Conservation (phyloP, 1,140 invertebrate genomes). For the Medauroidea extradentata region DNA sequence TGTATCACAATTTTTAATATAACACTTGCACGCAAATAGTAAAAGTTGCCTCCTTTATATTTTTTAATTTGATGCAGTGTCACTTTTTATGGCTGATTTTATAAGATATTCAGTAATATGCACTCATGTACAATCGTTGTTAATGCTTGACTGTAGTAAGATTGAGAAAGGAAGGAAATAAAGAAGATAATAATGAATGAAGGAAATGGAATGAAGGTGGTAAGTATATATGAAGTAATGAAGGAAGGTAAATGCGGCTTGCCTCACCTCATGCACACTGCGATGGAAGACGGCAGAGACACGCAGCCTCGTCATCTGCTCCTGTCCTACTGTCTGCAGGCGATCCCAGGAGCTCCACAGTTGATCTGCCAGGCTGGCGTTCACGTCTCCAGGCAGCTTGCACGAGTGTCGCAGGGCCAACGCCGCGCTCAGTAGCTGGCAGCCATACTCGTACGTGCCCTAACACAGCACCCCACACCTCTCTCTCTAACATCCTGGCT, state of each 20-base stretch:
- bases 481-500: too few relatives aligned
- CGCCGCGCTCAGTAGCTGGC: conserved; percentile 69
- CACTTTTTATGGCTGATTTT: too few relatives aligned
- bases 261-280: conserved; percentile 59
- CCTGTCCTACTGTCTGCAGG: conserved; percentile 64
- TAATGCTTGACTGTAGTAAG: too few relatives aligned
- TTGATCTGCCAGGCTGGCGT: conserved; percentile 48
- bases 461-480: conserved; percentile 28
- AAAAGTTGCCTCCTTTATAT: too few relatives aligned
- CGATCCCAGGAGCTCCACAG: conserved; percentile 65
- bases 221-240: not conserved
- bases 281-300: conserved; percentile 73
- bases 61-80: too few relatives aligned
- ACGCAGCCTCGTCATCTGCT: conserved; percentile 69
- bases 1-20: too few relatives aligned
- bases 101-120: too few relatives aligned
- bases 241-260: not conserved
- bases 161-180: not conserved
- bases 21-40: too few relatives aligned
- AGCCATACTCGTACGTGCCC: conserved; percentile 76
- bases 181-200: too few relatives aligned
- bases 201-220: too few relatives aligned
- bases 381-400: conserved; percentile 56
- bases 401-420: conserved; percentile 67
- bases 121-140: too few relatives aligned